A percentile compares a stretch with the other conserved stretches of the same genome.
Evolutionary conservation across 2,888 invertebrate genomes (phyloP).

Genomic region (Subacronicta megacephala): DNA sequence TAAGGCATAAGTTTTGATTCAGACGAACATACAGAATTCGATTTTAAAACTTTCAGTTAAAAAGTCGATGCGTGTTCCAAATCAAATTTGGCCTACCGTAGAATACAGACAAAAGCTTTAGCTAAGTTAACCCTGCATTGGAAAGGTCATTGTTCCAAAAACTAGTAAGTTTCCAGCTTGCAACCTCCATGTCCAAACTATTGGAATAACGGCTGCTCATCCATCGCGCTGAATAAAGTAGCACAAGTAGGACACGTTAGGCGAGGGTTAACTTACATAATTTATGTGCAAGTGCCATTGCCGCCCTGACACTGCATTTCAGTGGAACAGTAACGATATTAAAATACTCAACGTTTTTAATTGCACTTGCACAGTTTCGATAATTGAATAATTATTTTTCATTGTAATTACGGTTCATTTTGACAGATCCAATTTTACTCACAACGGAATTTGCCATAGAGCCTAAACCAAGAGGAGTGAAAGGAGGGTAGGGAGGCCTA

Average conservation of each 20-base stretch:
- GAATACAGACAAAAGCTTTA: too few species aligned
- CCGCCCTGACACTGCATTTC: constrained; percentile 11
- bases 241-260: constrained; percentile 58
- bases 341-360: constrained; percentile 31
- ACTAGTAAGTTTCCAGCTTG: background rate
- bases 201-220: constrained; percentile 22
- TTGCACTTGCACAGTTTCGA: constrained; percentile 9
- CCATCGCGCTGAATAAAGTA: constrained; percentile 47
- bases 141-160: background rate
- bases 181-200: background rate
- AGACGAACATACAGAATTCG: too few species aligned
- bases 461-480: too few species aligned
- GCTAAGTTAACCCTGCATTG: too few species aligned
- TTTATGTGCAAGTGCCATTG: constrained; percentile 49
- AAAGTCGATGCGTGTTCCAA: too few species aligned
- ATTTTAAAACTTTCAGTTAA: too few species aligned
- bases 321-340: too few species aligned
- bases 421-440: too few species aligned
- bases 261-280: constrained; percentile 60
- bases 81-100: too few species aligned
- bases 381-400: constrained; percentile 12
- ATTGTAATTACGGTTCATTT: background rate
- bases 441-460: too few species aligned
- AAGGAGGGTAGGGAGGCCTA: too few species aligned
- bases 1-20: too few species aligned